These are phyloP conservation scores for Himalopsyche phryganea DNA, from an alignment of 1,140 invertebrate genomes.

Conservation along the genomic window DNA sequence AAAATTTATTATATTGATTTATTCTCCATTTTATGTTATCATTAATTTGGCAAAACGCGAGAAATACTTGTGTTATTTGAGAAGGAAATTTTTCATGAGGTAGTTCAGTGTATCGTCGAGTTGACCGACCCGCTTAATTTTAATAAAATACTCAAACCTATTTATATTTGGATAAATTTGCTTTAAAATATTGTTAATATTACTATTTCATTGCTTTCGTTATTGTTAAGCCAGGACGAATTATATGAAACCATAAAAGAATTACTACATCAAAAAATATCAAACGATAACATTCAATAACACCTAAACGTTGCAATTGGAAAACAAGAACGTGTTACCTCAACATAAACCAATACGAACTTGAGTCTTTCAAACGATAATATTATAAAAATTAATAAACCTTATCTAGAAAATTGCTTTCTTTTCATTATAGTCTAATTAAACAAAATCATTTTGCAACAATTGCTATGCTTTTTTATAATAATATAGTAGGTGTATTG, in stretches of 20 bases:
- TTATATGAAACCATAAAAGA: no score
- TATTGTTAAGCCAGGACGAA: no score
- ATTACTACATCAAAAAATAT: no score
- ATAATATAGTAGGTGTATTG: slow-evolving; percentile 24
- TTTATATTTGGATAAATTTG: background rate
- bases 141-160: background rate
- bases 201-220: no score
- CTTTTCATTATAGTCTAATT: slow-evolving; percentile 6
- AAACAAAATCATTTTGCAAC: slow-evolving; percentile 2
- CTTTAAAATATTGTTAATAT: no score
- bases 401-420: slow-evolving; percentile 15
- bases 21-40: slow-evolving; percentile 3
- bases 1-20: slow-evolving; percentile 13
- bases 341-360: slow-evolving; percentile 10
- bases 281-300: no score
- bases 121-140: background rate
- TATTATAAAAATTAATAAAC: slow-evolving; percentile 12
- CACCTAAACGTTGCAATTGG: no score
- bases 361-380: slow-evolving; percentile 3
- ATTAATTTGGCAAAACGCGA: slow-evolving; percentile 22
- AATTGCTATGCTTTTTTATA: slow-evolving; percentile 11
- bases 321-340: background rate
- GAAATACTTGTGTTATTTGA: slow-evolving; percentile 20
- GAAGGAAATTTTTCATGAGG: slow-evolving; percentile 16
- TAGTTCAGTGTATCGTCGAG: slow-evolving; percentile 5